phyloP scores from a whole-genome alignment of 1,140 invertebrate genomes.

The Oryctes rhinoceros region DNA sequence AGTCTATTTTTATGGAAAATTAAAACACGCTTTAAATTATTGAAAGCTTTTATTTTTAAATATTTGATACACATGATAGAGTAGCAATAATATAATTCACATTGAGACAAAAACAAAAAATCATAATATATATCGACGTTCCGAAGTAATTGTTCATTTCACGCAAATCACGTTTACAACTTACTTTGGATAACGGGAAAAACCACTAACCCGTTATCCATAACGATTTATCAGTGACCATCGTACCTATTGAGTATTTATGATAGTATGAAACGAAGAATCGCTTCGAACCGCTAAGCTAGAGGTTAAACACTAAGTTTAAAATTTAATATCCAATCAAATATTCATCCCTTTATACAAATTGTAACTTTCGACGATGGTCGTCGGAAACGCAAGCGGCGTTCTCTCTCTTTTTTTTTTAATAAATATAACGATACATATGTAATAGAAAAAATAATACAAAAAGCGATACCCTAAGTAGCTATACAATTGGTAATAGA shows the following conservation, averaged over 20 bases:
- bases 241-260: constrained; percentile 36
- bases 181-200: constrained; percentile 43
- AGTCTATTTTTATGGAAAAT: neutral
- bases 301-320: constrained; percentile 46
- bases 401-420: constrained; percentile 44
- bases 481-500: constrained; percentile 50
- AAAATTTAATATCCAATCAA: constrained; percentile 42
- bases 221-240: constrained; percentile 8
- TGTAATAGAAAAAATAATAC: constrained; percentile 52
- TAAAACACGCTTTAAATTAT: constrained; percentile 44
- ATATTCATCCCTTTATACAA: constrained; percentile 47
- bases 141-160: constrained; percentile 15
- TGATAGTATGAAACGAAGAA: constrained; percentile 16
- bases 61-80: constrained; percentile 55
- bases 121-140: constrained; percentile 38
- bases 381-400: constrained; percentile 47
- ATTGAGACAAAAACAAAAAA: constrained; percentile 40
- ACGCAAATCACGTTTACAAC: neutral
- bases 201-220: constrained; percentile 53
- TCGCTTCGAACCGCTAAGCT: constrained; percentile 49
- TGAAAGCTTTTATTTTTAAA: constrained; percentile 55
- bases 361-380: constrained; percentile 52
- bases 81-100: constrained; percentile 47
- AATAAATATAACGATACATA: constrained; percentile 54
- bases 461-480: constrained; percentile 56